Evolutionary conservation across 2,888 invertebrate genomes (phyloP).

Genomic region (Pachliopta kotzebuea): DNA sequence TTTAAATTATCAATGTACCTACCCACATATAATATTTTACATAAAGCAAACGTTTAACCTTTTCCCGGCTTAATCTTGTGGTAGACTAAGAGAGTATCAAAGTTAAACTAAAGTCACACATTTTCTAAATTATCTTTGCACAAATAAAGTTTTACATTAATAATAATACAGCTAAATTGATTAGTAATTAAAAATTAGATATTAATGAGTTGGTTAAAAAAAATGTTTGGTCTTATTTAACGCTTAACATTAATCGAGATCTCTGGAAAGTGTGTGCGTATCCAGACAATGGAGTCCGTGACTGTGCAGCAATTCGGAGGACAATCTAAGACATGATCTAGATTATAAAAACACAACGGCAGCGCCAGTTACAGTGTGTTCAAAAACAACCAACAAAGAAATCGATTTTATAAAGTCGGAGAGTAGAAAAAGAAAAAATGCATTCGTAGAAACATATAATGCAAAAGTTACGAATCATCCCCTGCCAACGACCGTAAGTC

Average conservation of each 20-base stretch:
- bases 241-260: conserved; percentile 62
- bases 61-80: no score
- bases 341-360: conserved; percentile 69
- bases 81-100: no score
- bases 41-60: no score
- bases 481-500: conserved; percentile 71
- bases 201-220: no score
- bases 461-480: conserved; percentile 74
- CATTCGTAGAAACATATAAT: conserved; percentile 54
- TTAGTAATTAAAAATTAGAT: no score
- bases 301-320: conserved; percentile 65
- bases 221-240: conserved; percentile 58
- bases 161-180: no score
- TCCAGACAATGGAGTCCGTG: conserved; percentile 64
- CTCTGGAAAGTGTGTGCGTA: conserved; percentile 61
- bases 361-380: conserved; percentile 53
- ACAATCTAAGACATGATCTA: conserved; percentile 76
- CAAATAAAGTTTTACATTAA: no score
- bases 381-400: conserved; percentile 71
- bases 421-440: conserved; percentile 57
- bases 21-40: no score
- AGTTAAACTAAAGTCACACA: no score
- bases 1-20: no score
- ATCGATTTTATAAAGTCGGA: conserved; percentile 63
- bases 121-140: no score